Base-by-base conservation (phyloP, 35 echinoderm and acorn worm species). In the Diadema setosum region DNA sequence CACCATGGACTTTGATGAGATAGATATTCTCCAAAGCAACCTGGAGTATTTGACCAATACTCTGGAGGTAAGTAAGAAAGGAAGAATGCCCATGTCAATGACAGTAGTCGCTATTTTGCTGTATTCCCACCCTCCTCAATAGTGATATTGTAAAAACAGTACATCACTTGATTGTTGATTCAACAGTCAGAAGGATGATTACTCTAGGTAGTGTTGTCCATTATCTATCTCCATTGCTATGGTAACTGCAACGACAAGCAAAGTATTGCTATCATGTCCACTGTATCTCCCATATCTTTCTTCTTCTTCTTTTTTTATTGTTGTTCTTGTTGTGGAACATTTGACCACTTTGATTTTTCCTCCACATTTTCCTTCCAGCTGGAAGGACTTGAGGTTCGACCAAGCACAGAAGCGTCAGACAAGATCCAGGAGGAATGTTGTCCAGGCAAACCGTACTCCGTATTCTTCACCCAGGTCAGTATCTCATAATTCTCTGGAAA, bases 361-460 rank as follows among this genome's bases (percentile, higher is more conserved):
- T 85, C 29, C 43, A 60, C 69, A 58, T 93, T 14, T 87, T 75
- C 31, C 27, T 58, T 23, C 42, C 74, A 98, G 96, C 92, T 98
- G 63, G 92, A 98, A 91, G 92, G 92, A 26, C 25, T 98, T 39
- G 85, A 98, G 8, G 81, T 98, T 18, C 87, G 84, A 20, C 94
- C 83, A 29, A 94, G 92, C 70, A 78, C 85, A 37, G 95, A 98
- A 45, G 95, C 92, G 7, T 39, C 84, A 6, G 89, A 84, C 0
- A 98, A 98, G 85, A 94, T 98, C 18, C 93, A 94, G 70, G 95
- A 98, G 55, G 92, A 98, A 82, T 98, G 95, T 74, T 93, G 92
- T 85, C 95, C 95, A 17, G 95, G 95, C 12, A 98, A 94, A 74
- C 95, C 95, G 58, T 98, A 88, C 36, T 94, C 92, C 30, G 59